Percentiles rank a stretch among this genome's conserved stretches.
phyloP scores from a whole-genome alignment of 2,797 vertebrate genomes.

The Scomberomorus guttatus region DNA sequence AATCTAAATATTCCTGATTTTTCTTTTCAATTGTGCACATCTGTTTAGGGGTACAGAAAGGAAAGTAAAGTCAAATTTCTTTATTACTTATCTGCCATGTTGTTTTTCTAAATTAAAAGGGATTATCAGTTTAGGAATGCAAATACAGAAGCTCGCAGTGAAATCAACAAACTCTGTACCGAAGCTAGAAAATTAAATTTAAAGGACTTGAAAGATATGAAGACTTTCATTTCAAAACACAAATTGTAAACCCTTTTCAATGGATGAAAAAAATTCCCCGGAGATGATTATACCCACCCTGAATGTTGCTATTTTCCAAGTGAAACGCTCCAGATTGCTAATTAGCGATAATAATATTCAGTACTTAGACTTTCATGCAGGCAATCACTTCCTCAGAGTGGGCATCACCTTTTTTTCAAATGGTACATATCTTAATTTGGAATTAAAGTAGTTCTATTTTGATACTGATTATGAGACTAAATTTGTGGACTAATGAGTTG shows the following conservation, averaged over 20 bases:
- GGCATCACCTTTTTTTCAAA: constrained; percentile 21
- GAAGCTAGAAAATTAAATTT: constrained; percentile 1
- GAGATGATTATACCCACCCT: constrained; percentile 15
- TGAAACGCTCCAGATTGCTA: constrained; percentile 33
- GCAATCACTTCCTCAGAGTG: constrained; percentile 30
- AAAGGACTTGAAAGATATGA: background rate
- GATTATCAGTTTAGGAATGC: background rate
- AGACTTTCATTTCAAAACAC: constrained; percentile 16
- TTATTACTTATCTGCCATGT: background rate
- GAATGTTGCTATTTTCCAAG: constrained; percentile 18
- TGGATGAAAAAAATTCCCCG: constrained; percentile 11
- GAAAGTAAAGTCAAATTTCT: background rate
- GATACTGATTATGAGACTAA: constrained; percentile 1
- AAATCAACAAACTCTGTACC: constrained; percentile 17
- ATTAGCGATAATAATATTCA: constrained; percentile 42
- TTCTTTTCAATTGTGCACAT: background rate
- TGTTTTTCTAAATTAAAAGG: background rate
- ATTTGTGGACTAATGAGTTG: constrained; percentile 10
- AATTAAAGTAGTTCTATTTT: constrained; percentile 12
- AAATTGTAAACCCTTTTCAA: constrained; percentile 10
- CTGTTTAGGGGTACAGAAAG: background rate
- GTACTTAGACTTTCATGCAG: constrained; percentile 28
- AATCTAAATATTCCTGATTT: background rate
- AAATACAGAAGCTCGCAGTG: background rate
- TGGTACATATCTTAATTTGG: constrained; percentile 12